A percentile compares a stretch with the other conserved stretches of the same genome.
These are phyloP conservation scores for Pachypanchax playfairii DNA, from an alignment of 2,113 vertebrate species.

Conservation along the genomic window DNA sequence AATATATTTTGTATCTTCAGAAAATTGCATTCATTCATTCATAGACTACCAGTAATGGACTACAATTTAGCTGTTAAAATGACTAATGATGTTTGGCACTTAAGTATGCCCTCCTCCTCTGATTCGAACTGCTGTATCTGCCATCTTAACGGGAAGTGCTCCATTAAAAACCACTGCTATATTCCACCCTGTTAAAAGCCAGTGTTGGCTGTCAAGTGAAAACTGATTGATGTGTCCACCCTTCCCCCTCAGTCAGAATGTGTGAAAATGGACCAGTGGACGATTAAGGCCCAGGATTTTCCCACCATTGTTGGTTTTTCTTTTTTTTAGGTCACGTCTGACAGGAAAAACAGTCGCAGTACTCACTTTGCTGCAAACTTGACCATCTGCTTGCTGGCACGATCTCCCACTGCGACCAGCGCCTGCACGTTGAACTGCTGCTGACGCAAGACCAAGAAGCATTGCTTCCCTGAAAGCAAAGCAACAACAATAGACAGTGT, in stretches of 20 bases:
- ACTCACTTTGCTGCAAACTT: constrained; percentile 99
- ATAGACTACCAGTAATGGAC: constrained; percentile 39
- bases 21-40: constrained; percentile 38
- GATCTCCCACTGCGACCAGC: constrained; percentile 95
- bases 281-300: constrained; percentile 82
- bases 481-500: constrained; percentile 64
- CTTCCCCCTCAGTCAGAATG: constrained; percentile 74
- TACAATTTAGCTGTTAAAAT: constrained; percentile 38
- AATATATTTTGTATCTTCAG: constrained; percentile 39
- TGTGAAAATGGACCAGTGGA: constrained; percentile 88
- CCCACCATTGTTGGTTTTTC: constrained; percentile 99
- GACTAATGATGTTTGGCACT: constrained; percentile 61
- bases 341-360: constrained; percentile 90
- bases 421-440: constrained; percentile 98
- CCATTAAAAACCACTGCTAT: constrained; percentile 64
- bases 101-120: constrained; percentile 50
- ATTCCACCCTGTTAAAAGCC: constrained; percentile 59
- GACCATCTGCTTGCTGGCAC: constrained; percentile 99
- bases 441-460: constrained; percentile 97
- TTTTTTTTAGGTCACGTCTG: constrained; percentile 69
- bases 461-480: constrained; percentile 91
- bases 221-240: constrained; percentile 84
- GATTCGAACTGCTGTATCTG: constrained; percentile 50
- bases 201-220: constrained; percentile 74
- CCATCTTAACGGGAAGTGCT: constrained; percentile 71